Base-by-base conservation (phyloP, 1,140 invertebrate species). In the Calephelis virginiensis region DNA sequence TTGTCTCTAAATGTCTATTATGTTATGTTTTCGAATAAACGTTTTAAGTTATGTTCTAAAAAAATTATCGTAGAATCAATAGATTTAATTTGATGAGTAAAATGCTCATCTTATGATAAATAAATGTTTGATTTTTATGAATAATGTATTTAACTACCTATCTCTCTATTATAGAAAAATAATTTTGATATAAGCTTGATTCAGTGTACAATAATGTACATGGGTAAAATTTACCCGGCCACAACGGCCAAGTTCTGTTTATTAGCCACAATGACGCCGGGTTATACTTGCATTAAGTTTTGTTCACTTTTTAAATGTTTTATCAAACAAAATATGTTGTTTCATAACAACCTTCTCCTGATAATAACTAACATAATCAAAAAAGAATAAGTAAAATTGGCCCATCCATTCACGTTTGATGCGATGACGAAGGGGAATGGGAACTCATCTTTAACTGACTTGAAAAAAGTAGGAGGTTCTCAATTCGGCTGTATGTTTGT, bases 101-200 rank as follows among this genome's bases (percentile, higher is more conserved):
- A 0, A 3, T 28, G 1, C 28, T 28, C 2, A 28, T 28, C 49
- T 48, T 67, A 61, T 67, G 46, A 67, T 61, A 61, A 67, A 61
- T 61, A 67, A 61, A 61, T 67, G 65, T 67, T 67, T 62, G 40
- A 62, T 67, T 67, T 62, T 62, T 67, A 63, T 62, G 13, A 63
- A 62, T 62, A 63, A 67, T 67, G 66, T 62, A 17, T 67, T 14
- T 67, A 50, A 50, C 13, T 67, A 67, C 66, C 66, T 67, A 67
- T 67, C 63, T 67, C 46, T 14, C 48, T 63, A 61, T 28, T 67
- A 40, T 62, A 63, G 60, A 62, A 67, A 48, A 67, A 60, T 61
- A 67, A 50, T 67, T 62, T 67, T 67, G 66, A 48, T 60, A 61
- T 67, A 67, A 49, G 46, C 13, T 17, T 17, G 50, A 17, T 17